These are phyloP conservation scores for Melanocharis versteri DNA, from an alignment of 2,113 vertebrate species.

Conservation along the genomic window DNA sequence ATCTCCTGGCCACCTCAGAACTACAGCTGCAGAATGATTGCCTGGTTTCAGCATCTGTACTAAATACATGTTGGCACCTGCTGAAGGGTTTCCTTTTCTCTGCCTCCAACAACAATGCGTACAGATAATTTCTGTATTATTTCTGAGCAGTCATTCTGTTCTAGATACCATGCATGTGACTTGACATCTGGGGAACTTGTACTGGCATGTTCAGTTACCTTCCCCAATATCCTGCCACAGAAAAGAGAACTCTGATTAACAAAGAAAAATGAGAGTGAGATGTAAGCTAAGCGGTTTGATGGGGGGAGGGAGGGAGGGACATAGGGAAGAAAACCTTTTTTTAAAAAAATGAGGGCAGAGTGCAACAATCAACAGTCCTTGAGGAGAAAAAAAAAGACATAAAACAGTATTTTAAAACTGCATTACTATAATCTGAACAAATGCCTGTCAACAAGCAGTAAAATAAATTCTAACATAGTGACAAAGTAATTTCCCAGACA, in stretches of 20 bases:
- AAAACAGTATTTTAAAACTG: not conserved
- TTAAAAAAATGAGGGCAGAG: not conserved
- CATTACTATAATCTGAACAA: not conserved
- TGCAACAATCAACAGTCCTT: not conserved
- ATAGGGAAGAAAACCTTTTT: not conserved
- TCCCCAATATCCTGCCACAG: not conserved
- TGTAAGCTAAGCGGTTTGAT: not conserved
- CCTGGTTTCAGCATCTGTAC: not conserved
- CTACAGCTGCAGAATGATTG: not conserved
- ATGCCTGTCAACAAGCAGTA: not conserved
- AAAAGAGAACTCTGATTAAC: not conserved
- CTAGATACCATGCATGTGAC: not conserved
- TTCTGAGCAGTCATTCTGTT: not conserved
- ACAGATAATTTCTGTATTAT: not conserved
- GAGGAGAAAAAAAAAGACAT: not conserved
- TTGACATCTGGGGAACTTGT: not conserved
- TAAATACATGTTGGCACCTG: constrained; percentile 1
- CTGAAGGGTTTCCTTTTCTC: not conserved
- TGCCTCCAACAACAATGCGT: not conserved
- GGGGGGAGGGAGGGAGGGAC: not conserved
- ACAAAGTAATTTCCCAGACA: not conserved
- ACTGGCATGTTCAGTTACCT: not conserved
- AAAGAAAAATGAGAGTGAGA: not conserved
- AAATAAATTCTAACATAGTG: not conserved
- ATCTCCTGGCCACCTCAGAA: not conserved